Evolutionary conservation across 2,797 vertebrate genomes (phyloP).

Genomic region (Chiropotes sagulatus): DNA sequence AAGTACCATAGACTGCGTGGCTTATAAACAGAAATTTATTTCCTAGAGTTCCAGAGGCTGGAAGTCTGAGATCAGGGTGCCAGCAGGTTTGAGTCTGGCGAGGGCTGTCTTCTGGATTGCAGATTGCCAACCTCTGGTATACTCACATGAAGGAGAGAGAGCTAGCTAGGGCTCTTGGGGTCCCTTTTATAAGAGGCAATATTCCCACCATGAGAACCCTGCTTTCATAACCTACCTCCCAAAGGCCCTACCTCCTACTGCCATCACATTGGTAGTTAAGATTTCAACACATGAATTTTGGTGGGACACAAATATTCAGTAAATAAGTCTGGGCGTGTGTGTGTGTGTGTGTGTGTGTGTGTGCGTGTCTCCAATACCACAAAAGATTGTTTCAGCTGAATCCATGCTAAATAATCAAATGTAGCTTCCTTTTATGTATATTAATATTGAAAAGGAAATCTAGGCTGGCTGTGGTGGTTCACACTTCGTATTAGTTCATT

Average conservation of each 20-base stretch:
- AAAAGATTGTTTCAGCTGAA: neutral
- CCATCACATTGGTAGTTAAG: neutral
- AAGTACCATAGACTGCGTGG: neutral
- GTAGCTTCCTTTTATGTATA: neutral
- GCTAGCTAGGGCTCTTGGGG: neutral
- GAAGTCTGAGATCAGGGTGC: neutral
- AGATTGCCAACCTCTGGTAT: neutral
- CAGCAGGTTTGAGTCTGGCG: too few relatives aligned
- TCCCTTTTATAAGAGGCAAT: neutral
- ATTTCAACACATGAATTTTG: neutral
- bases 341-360: neutral
- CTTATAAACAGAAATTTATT: neutral
- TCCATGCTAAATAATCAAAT: slow-evolving; percentile 18
- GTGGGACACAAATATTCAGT: neutral
- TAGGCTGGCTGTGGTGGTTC: neutral
- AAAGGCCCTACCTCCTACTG: neutral
- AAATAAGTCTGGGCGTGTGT: neutral
- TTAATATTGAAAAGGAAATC: neutral
- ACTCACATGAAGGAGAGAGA: neutral
- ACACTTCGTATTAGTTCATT: neutral
- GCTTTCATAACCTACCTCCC: neutral
- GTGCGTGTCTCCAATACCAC: neutral
- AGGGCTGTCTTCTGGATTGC: neutral
- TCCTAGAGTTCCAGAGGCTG: neutral
- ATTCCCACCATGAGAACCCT: neutral